Evolutionary conservation across 2,797 vertebrate genomes (phyloP), one percentile per base, ranked within the genome.

Genomic region (Neosilurus hyrtlii): DNA sequence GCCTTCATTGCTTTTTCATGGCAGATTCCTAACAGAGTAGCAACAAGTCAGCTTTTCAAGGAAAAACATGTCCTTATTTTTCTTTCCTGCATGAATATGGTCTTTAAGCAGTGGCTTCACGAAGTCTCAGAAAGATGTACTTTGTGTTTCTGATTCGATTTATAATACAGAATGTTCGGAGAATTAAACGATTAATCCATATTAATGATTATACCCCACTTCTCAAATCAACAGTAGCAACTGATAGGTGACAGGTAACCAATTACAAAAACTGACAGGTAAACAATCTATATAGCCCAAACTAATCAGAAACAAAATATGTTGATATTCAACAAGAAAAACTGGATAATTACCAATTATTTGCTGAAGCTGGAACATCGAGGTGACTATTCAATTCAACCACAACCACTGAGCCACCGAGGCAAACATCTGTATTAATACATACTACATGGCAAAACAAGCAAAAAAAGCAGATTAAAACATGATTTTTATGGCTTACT

Each of bases 1-100:
- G 57, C 22, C 49, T 63, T 63, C 81, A 70, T 49, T 26, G 73
- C 65, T 30, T 62, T 30, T 61, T 59, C 57, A 49, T 70, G 68
- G 26, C 66, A 83, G 81, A 14, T 63, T 80, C 5, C 43, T 16
- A 52, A 37, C 63, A 49, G 18, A 49, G 52, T 22, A 30, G 30
- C 2, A 30, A 30, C 24, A 79, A 9, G 43, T 4, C 26, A 63
- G 54, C 9, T 2, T 77, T 54, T 59, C 22, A n/a, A 7, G 77
- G 68, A 80, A n/a, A 49, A 30, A 73, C 14, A 1, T 1, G 14
- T 20, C 26, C 54, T 77, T 77, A 26, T 76, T 76, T 59, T 62
- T 43, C 14, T 14, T 63, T 52, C n/a, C 20, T 81, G 68, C n/a
- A 49, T 63, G 12, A 57, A 57, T 30, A 71, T 1, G 11, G 43